Percentiles rank a stretch among this genome's conserved stretches.
Conservation (phyloP, 2,113 vertebrate genomes). For the Conger conger region DNA sequence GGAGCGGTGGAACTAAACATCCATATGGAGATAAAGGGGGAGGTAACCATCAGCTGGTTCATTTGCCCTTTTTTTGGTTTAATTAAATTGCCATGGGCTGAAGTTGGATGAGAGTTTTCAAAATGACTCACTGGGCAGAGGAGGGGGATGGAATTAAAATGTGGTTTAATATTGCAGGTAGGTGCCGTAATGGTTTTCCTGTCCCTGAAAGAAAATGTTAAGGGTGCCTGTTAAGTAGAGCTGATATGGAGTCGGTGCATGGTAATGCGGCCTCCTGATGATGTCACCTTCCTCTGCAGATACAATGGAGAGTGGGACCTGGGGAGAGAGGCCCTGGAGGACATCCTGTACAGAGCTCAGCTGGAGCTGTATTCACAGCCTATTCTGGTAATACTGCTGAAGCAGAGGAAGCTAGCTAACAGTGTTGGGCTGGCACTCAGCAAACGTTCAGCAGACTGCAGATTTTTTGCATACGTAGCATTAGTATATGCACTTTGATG, state of each 20-base stretch:
- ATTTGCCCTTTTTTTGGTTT: background rate
- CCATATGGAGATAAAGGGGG: background rate
- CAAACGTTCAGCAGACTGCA: too few species aligned
- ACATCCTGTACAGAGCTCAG: slow-evolving; percentile 93
- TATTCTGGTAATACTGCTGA: slow-evolving; percentile 77
- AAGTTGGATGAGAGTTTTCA: background rate
- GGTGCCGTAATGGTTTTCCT: background rate
- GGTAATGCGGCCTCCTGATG: background rate
- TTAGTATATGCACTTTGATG: too few species aligned
- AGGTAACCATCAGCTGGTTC: background rate
- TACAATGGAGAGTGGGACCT: slow-evolving; percentile 98
- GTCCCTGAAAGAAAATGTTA: background rate
- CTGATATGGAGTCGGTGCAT: background rate
- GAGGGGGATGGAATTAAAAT: too few species aligned
- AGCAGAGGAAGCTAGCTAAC: background rate
- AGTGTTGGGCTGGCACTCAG: background rate
- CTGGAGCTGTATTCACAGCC: slow-evolving; percentile 97
- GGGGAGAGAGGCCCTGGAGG: slow-evolving; percentile 91
- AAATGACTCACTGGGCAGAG: background rate
- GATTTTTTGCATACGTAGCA: too few species aligned
- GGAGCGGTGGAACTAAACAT: background rate
- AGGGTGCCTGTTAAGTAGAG: background rate
- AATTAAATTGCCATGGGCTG: background rate
- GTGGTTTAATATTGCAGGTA: background rate
- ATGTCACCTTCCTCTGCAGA: slow-evolving; percentile 58